phyloP scores from a whole-genome alignment of 2,797 vertebrate genomes.

The Hypotaenidia okinawae region DNA sequence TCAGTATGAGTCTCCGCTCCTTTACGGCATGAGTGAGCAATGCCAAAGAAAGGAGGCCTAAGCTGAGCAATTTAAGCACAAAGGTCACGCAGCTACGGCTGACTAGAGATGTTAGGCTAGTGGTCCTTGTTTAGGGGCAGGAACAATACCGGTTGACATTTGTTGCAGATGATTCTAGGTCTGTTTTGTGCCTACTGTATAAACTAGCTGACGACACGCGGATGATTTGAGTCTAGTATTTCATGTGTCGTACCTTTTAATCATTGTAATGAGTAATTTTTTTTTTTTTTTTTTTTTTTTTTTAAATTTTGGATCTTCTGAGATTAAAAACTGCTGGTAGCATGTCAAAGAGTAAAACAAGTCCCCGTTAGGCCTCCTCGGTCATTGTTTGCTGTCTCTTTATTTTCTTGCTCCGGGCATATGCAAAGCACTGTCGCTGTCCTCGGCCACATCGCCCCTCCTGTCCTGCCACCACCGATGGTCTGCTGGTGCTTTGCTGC shows the following conservation, averaged over 20 bases:
- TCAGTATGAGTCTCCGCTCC: conserved; percentile 36
- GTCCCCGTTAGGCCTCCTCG: conserved; percentile 31
- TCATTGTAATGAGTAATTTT: conserved; percentile 8
- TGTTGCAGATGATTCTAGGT: conserved; percentile 34
- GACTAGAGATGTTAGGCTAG: conserved; percentile 34
- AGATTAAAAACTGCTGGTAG: conserved; percentile 57
- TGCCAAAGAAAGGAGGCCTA: conserved; percentile 55
- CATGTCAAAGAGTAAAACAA: conserved; percentile 47
- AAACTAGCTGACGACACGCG: neutral
- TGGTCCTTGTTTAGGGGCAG: neutral
- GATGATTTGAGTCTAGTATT: conserved; percentile 35
- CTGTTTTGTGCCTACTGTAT: conserved; percentile 50
- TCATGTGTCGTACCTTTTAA: neutral
- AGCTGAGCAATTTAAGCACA: conserved; percentile 69
- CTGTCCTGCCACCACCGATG: fast-evolving
- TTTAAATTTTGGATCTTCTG: conserved; percentile 19
- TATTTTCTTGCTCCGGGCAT: conserved; percentile 7
- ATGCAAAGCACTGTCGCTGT: neutral
- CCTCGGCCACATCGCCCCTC: neutral
- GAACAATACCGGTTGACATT: neutral
- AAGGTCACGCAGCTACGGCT: conserved; percentile 31
- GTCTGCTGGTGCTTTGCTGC: fast-evolving
- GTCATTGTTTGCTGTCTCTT: conserved; percentile 39
- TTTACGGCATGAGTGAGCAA: conserved; percentile 36
- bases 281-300: neutral